phyloP scores from a whole-genome alignment of 2,113 vertebrate genomes.

The Zootoca vivipara region DNA sequence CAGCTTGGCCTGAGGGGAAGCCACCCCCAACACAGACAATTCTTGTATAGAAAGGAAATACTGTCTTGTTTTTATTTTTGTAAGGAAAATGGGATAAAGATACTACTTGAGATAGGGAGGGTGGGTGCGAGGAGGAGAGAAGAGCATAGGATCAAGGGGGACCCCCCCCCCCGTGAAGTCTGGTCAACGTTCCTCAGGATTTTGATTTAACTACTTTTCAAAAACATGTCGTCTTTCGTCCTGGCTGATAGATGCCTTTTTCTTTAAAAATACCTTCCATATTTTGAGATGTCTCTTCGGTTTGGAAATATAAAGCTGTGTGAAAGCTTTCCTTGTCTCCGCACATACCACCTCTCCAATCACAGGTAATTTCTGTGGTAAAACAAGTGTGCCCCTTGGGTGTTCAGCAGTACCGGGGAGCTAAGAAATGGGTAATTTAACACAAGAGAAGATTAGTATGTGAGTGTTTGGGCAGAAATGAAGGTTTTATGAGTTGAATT shows the following conservation, averaged over 20 bases:
- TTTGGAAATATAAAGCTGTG: not conserved
- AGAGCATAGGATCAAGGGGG: constrained; percentile 12
- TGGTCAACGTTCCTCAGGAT: constrained; percentile 32
- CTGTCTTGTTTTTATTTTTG: constrained; percentile 75
- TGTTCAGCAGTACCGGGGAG: not conserved
- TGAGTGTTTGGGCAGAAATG: not conserved
- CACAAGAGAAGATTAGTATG: not conserved
- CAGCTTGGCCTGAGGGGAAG: constrained; percentile 86
- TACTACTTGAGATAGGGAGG: not conserved
- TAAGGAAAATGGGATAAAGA: constrained; percentile 56
- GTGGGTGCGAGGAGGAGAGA: not conserved
- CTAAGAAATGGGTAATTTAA: not conserved
- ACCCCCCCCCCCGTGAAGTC: constrained; percentile 1
- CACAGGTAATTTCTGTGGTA: not conserved
- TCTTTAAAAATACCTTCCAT: not conserved
- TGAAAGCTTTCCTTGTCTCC: not conserved
- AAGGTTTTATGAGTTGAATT: not conserved
- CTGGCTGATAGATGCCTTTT: not conserved
- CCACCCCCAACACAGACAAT: not conserved
- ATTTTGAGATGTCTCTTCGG: not conserved
- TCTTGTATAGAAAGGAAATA: not conserved
- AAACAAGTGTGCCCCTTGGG: not conserved
- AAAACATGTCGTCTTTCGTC: constrained; percentile 19
- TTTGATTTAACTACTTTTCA: constrained; percentile 32
- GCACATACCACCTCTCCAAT: too few relatives aligned